Evolutionary conservation across 2,888 invertebrate genomes (phyloP).

Genomic region (Drymonia ruficornis): DNA sequence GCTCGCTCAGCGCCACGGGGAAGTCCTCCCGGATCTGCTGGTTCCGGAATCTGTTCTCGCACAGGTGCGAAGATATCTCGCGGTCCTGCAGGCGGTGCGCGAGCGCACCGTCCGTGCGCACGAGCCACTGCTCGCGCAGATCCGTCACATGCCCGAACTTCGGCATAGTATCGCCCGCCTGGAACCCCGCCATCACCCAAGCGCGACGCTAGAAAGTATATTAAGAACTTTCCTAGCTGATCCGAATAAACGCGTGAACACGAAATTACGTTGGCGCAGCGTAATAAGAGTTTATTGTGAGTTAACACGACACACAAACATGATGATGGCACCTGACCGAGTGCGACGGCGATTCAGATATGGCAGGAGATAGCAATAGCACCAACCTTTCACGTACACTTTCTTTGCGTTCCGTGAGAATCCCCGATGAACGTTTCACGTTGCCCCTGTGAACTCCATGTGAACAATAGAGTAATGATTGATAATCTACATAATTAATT

Average conservation of each 20-base stretch:
- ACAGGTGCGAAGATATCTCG: conserved; percentile 78
- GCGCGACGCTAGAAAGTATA: conserved; percentile 45
- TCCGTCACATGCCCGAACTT: conserved; percentile 79
- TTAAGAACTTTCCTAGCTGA: conserved; percentile 39
- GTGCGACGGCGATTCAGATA: conserved; percentile 27
- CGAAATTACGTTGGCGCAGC: conserved; percentile 40
- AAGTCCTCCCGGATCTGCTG: conserved; percentile 81
- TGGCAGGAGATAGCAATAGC: conserved; percentile 12
- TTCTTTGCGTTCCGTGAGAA: conserved; percentile 77
- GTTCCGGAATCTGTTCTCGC: conserved; percentile 77
- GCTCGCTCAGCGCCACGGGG: conserved; percentile 75
- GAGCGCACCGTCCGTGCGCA: conserved; percentile 76
- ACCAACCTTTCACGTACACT: conserved; percentile 58
- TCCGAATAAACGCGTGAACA: conserved; percentile 33
- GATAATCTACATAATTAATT: conserved; percentile 74
- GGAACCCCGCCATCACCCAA: conserved; percentile 68
- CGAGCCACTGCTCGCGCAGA: conserved; percentile 78
- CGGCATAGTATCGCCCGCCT: conserved; percentile 77
- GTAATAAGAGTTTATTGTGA: conserved; percentile 44
- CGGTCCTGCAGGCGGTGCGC: conserved; percentile 79
- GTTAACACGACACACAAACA: conserved; percentile 44
- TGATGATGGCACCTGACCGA: conserved; percentile 41
- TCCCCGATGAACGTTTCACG: conserved; percentile 60
- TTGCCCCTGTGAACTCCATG: conserved; percentile 64
- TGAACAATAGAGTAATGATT: conserved; percentile 70